Conservation (phyloP, 1,140 invertebrate genomes). For the Eurytemora carolleeae region DNA sequence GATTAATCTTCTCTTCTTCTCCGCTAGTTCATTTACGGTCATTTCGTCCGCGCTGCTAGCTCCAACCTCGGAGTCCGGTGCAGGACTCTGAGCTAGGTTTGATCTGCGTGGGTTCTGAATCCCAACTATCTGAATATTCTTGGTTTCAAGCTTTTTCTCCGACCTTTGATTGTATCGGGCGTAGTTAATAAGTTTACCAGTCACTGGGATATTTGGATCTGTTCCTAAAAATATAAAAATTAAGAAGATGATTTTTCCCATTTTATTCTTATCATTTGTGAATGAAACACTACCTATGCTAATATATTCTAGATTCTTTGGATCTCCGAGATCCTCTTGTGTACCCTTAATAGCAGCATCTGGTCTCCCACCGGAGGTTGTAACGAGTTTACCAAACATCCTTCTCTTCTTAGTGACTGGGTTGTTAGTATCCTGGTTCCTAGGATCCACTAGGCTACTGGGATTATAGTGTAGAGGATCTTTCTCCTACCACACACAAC, state of each 20-base stretch:
- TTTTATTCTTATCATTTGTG: too few relatives aligned
- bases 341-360: too few relatives aligned
- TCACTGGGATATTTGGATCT: too few relatives aligned
- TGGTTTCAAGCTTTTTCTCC: not conserved
- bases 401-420: not conserved
- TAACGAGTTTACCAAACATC: not conserved
- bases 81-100: not conserved
- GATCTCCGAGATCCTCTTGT: too few relatives aligned
- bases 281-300: too few relatives aligned
- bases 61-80: not conserved
- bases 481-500: conserved; percentile 1
- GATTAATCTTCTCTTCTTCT: conserved; percentile 11
- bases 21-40: conserved; percentile 8
- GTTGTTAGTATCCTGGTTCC: not conserved
- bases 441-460: not conserved
- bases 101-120: not conserved
- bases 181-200: too few relatives aligned
- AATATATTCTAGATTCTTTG: too few relatives aligned
- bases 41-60: conserved; percentile 10
- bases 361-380: not conserved
- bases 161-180: not conserved
- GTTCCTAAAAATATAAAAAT: too few relatives aligned
- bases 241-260: too few relatives aligned
- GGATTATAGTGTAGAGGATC: conserved; percentile 7
- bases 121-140: not conserved